phyloP scores from a whole-genome alignment of 2,797 vertebrate species.

The Mormyrops attenuatus region DNA sequence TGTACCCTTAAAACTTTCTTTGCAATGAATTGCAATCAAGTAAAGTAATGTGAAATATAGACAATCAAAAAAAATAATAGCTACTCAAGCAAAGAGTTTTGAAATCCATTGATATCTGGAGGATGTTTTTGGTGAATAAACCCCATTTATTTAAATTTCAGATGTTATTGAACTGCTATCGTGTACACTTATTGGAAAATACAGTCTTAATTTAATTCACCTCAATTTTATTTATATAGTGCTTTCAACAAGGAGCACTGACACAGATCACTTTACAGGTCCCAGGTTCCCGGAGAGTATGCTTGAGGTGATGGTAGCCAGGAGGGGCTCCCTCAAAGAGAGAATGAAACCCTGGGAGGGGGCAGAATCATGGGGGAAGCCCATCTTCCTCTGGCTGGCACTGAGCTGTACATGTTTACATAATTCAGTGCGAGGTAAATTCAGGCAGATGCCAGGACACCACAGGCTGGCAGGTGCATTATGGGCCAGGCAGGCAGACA shows the following conservation, averaged over 20 bases:
- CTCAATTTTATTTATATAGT: background rate
- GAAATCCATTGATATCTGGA: background rate
- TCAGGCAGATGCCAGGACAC: slow-evolving; percentile 6
- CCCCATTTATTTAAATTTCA: background rate
- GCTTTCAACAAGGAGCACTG: background rate
- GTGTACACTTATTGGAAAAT: background rate
- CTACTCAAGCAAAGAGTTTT: background rate
- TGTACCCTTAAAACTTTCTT: background rate
- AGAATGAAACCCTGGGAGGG: background rate
- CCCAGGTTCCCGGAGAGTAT: background rate
- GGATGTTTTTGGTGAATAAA: background rate
- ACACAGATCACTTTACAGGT: background rate
- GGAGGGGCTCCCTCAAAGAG: background rate
- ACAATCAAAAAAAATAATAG: background rate
- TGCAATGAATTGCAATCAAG: background rate
- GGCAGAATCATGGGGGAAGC: background rate
- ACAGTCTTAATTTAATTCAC: background rate
- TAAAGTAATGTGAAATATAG: background rate
- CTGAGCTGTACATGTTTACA: background rate
- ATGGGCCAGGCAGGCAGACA: background rate
- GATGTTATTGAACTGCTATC: background rate
- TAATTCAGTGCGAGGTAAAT: slow-evolving; percentile 1
- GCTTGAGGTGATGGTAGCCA: background rate
- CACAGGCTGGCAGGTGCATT: background rate
- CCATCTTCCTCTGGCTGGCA: slow-evolving; percentile 9